Percentiles rank a stretch among this genome's conserved stretches.
Conservation (phyloP, 2,113 vertebrate genomes). For the Kobus ellipsiprymnus region DNA sequence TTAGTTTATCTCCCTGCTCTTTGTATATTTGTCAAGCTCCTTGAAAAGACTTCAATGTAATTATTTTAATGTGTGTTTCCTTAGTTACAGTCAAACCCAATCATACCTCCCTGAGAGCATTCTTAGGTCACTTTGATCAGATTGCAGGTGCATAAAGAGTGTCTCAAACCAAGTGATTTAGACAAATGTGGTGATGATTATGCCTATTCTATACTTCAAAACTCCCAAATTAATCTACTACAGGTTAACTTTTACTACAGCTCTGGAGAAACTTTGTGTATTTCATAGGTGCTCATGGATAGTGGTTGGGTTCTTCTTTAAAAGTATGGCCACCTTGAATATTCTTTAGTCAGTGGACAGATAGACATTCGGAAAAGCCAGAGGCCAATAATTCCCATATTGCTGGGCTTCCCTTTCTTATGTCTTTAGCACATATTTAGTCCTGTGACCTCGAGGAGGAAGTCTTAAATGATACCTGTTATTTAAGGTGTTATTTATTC, state of each 20-base stretch:
- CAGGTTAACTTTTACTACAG: not conserved
- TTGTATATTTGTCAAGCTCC: not conserved
- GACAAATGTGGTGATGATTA: conserved; percentile 3
- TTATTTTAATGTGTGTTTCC: conserved; percentile 51
- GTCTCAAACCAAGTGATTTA: conserved; percentile 14
- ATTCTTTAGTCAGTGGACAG: not conserved
- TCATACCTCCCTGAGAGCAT: not conserved
- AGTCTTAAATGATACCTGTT: not conserved
- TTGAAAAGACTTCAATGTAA: not conserved
- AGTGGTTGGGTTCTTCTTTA: not conserved
- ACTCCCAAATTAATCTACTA: not conserved
- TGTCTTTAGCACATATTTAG: not conserved
- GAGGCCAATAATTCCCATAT: not conserved
- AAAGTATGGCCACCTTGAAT: not conserved
- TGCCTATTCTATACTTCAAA: not conserved
- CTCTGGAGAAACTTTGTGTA: not conserved
- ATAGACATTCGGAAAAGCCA: not conserved
- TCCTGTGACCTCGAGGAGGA: not conserved
- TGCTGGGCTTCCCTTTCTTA: not conserved
- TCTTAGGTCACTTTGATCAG: conserved; percentile 36
- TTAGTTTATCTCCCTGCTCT: not conserved
- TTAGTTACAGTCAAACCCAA: conserved; percentile 14
- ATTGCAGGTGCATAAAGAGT: not conserved
- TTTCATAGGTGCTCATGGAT: not conserved
- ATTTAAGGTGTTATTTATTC: not conserved